Base-by-base conservation (phyloP, 53 echinoderm and acorn worm genomes). In the Henricia sp. region DNA sequence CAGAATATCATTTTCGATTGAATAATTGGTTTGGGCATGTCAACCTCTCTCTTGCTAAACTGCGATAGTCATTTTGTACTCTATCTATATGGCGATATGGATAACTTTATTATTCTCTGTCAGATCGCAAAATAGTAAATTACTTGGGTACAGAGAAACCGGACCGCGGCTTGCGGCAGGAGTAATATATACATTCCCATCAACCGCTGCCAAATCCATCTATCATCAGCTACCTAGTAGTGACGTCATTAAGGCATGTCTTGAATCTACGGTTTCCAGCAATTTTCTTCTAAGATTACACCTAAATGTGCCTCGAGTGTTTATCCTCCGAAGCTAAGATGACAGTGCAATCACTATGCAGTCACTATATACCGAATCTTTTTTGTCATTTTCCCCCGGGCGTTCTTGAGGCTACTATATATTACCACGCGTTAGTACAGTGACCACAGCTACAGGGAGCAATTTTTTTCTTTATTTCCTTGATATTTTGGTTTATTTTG, bases 271-370 rank as follows among this genome's bases (percentile, higher is more conserved):
- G 42, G 76, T 76, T 76, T 29, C 76, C 76, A 41, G 58, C 76
- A 76, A 76, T 76, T 76, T 76, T 76, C 76, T 76, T 76, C 76
- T 76, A 58, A 59, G 59, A 55, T 76, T 76, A 76, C 76, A 42
- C 20, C 59, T 39, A 58, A 16, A 58, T 40, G 57, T 57, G 58
- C 76, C 38, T 13, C 41, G 57, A 76, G 76, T 76, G 76, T 76
- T 76, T 76, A 76, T 37, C 58, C 76, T 58, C 16, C 37, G 38
- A 74, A n/a, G 74, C 28, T 24, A 24, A 54, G 74, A 38, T 59
- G 58, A 39, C 11, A 57, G 59, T 57, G 59, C 27, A 41, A 29
- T 57, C 58, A 6, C 28, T 42, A n/a, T n/a, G n/a, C n/a, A n/a
- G n/a, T n/a, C n/a, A n/a, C n/a, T n/a, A n/a, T n/a, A n/a, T n/a